These are phyloP conservation scores for Fopius arisanus DNA, from an alignment of 1,140 invertebrate genomes.

Conservation along the genomic window DNA sequence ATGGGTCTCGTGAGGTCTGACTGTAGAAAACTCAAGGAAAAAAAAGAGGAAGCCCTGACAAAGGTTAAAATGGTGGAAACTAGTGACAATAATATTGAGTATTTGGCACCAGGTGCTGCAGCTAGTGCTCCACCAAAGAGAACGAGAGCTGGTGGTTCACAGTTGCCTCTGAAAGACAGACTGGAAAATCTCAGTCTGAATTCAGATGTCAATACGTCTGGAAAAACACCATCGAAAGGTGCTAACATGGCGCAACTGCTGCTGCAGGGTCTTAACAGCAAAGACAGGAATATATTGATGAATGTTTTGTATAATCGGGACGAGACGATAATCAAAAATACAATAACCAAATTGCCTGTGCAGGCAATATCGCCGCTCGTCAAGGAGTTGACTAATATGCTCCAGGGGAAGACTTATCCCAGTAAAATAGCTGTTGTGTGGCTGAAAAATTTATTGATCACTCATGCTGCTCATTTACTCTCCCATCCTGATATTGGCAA, in stretches of 20 bases:
- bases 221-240: conserved; percentile 62
- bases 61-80: conserved; percentile 64
- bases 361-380: conserved; percentile 70
- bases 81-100: conserved; percentile 62
- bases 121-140: conserved; percentile 50
- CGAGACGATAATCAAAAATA: conserved; percentile 68
- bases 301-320: conserved; percentile 68
- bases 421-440: conserved; percentile 69
- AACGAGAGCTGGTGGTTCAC: conserved; percentile 62
- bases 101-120: conserved; percentile 57
- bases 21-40: conserved; percentile 56
- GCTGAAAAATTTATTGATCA: conserved; percentile 68
- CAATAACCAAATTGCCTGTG: conserved; percentile 70
- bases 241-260: conserved; percentile 77
- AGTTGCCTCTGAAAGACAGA: conserved; percentile 79
- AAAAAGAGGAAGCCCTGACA: conserved; percentile 53
- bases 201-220: conserved; percentile 62
- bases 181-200: conserved; percentile 75
- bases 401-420: conserved; percentile 69
- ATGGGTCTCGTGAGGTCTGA: conserved; percentile 68
- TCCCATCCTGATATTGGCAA: conserved; percentile 67
- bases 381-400: conserved; percentile 68
- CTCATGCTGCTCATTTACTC: conserved; percentile 71
- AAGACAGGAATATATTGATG: conserved; percentile 71
- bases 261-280: conserved; percentile 80